Evolutionary conservation across 2,888 invertebrate species (phyloP).

Genomic region (Corythucha ciliata): DNA sequence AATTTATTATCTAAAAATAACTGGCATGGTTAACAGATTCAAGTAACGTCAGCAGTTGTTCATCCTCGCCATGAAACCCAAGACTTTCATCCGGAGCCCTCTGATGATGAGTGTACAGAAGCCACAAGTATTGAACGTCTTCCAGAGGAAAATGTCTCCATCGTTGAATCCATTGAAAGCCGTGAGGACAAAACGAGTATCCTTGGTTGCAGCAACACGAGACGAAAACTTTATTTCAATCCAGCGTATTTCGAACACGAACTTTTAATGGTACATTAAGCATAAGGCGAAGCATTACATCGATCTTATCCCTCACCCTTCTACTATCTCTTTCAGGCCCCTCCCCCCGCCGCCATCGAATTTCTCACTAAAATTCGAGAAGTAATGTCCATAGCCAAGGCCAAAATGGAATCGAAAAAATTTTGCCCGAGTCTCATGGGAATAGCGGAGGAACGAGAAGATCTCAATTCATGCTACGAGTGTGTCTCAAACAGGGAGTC

Average conservation of each 20-base stretch:
- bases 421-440: constrained; percentile 67
- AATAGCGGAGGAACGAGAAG: constrained; percentile 68
- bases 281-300: neutral
- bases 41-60: constrained; percentile 61
- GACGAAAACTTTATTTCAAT: constrained; percentile 77
- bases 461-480: constrained; percentile 10
- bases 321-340: constrained; percentile 54
- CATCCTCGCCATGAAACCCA: constrained; percentile 49
- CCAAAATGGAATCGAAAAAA: constrained; percentile 72
- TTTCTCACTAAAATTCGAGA: constrained; percentile 81
- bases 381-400: constrained; percentile 80
- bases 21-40: constrained; percentile 39
- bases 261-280: constrained; percentile 56
- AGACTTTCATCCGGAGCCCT: constrained; percentile 34
- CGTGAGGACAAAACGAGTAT: constrained; percentile 52
- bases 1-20: neutral
- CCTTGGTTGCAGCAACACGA: constrained; percentile 50
- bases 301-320: neutral
- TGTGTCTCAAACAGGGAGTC: constrained; percentile 8
- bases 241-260: constrained; percentile 87
- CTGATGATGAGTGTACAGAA: constrained; percentile 30
- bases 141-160: constrained; percentile 76
- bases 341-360: constrained; percentile 82
- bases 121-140: constrained; percentile 54
- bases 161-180: constrained; percentile 66